These are phyloP conservation scores for Lomographa bimaculata DNA, from an alignment of 2,888 invertebrate species.

Conservation along the genomic window DNA sequence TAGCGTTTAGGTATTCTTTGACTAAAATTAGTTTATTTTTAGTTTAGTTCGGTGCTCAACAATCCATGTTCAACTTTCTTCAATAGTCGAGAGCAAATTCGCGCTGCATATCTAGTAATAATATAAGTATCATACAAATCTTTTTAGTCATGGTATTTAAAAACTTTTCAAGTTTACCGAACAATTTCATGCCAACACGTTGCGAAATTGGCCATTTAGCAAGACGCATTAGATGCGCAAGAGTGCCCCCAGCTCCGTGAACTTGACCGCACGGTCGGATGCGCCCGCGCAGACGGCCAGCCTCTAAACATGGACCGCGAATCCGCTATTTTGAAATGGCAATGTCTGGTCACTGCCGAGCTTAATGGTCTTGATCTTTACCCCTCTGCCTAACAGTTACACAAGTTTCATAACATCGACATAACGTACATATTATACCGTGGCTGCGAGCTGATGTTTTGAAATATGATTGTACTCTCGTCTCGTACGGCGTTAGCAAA, in stretches of 20 bases:
- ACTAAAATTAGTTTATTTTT: no score
- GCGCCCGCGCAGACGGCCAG: conserved; percentile 58
- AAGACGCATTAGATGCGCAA: conserved; percentile 41
- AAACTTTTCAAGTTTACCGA: conserved; percentile 3
- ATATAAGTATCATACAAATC: no score
- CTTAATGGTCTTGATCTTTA: conserved; percentile 55
- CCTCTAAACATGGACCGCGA: conserved; percentile 40
- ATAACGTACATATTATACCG: no score
- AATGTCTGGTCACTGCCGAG: conserved; percentile 41
- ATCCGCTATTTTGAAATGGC: conserved; percentile 45
- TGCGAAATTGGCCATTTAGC: conserved; percentile 32
- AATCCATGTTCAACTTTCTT: no score
- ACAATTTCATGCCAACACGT: conserved; percentile 14
- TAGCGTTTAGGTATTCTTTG: no score
- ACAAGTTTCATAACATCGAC: conserved; percentile 23
- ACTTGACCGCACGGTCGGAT: conserved; percentile 71
- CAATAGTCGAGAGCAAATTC: no score
- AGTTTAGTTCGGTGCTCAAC: no score
- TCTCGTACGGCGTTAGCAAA: conserved; percentile 7
- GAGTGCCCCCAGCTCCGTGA: conserved; percentile 56
- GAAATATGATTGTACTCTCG: no score
- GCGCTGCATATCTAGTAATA: no score
- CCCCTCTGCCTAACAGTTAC: conserved; percentile 32
- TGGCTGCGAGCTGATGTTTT: conserved; percentile 6
- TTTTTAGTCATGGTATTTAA: no score